Base-by-base conservation (phyloP, 2,888 invertebrate species). In the Diadromus collaris region DNA sequence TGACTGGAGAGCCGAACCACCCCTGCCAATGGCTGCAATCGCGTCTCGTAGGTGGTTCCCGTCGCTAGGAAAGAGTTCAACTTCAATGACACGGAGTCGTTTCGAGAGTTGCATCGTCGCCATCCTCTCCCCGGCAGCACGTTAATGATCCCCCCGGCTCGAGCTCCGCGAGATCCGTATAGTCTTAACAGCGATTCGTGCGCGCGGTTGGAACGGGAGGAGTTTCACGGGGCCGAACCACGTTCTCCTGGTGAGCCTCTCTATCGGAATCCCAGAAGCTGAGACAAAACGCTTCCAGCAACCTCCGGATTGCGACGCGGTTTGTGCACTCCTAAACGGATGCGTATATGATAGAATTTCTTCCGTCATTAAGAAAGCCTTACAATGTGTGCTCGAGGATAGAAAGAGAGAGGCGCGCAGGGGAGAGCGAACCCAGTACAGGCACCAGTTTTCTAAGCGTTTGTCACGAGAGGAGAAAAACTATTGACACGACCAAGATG, bases 281-380 rank as follows among this genome's bases (percentile, higher is more conserved):
- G 84, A 86, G 84, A 88, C 86, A 88, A 88, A 88, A 88, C 88
- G 85, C 82, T 85, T 85, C 84, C 88, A 84, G 86, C 80, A 74
- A 77, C 67, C 76, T 77, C 80, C 77, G 54, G 76, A 77, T 76
- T 80, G 76, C 76, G 71, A 67, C 77, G 82, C 78, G 63, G 76
- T 86, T 85, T 85, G 76, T 85, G 86, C 85, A 70, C 73, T 71
- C 86, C 89, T 89, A 90, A 89, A 88, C 90, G 90, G 90, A 90
- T 89, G 87, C 81, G 85, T 86, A 86, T 86, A 86, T 87, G 89
- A 90, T 89, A 89, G 88, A 90, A 90, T 90, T 88, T 90, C 90
- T 90, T 90, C 90, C 90, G 90, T 90, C 90, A 90, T 90, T 90
- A 90, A 90, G 87, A 88, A 89, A 88, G 86, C 86, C 85, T 86